A percentile compares a stretch with the other conserved stretches of the same genome.
Evolutionary conservation across 2,888 invertebrate species (phyloP).

Genomic region (Nemotelus pantherinus): DNA sequence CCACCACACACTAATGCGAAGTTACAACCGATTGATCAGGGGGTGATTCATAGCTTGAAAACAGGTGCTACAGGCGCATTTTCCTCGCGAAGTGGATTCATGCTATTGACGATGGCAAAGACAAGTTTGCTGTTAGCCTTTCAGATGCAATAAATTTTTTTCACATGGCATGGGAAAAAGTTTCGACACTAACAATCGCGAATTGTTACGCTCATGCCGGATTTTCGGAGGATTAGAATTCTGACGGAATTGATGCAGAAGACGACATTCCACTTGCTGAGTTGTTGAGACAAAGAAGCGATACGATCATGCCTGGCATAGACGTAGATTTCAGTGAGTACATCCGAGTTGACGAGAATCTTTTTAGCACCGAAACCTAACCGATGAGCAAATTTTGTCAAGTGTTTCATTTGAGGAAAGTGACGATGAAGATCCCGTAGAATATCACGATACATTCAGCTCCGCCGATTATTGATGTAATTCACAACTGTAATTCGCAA

Average conservation of each 20-base stretch:
- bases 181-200: constrained; percentile 15
- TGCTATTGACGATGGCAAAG: constrained; percentile 8
- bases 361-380: constrained; percentile 6
- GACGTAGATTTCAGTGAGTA: constrained; percentile 5
- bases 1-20: constrained; percentile 6
- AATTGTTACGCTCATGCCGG: constrained; percentile 16
- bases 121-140: constrained; percentile 11
- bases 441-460: no score
- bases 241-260: constrained; percentile 22
- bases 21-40: background rate
- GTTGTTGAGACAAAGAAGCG: constrained; percentile 1
- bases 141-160: constrained; percentile 15
- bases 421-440: no score
- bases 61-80: background rate
- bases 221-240: background rate
- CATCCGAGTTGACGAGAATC: constrained; percentile 6
- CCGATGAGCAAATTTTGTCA: background rate
- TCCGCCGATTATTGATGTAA: no score
- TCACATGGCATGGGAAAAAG: constrained; percentile 22
- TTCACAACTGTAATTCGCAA: no score
- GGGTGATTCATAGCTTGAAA: constrained; percentile 9
- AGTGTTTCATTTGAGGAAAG: no score
- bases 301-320: constrained; percentile 1
- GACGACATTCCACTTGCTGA: constrained; percentile 20
- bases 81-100: constrained; percentile 15